A percentile compares a stretch with the other conserved stretches of the same genome.
Conservation (phyloP, 2,888 invertebrate genomes). For the Idaea aversata region DNA sequence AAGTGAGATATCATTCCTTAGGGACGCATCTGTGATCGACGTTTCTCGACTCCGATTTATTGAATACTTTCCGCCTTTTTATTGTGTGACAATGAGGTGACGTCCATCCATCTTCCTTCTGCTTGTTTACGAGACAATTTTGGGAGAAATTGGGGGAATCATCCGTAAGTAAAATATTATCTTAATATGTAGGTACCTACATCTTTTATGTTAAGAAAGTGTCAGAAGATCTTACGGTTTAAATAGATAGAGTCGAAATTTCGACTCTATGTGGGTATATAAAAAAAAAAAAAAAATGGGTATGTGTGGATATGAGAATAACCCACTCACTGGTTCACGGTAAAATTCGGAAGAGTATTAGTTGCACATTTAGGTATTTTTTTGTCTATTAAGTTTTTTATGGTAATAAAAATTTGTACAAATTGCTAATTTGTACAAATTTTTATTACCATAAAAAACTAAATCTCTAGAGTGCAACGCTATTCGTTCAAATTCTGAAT, state of each 20-base stretch:
- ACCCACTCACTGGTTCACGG: too few species aligned
- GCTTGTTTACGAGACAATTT: slow-evolving; percentile 33
- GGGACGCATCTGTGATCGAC: slow-evolving; percentile 74
- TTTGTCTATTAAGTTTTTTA: too few species aligned
- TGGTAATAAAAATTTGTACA: too few species aligned
- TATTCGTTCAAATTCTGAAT: too few species aligned
- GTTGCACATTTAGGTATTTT: not conserved
- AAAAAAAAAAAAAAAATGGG: too few species aligned
- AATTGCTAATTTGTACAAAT: too few species aligned
- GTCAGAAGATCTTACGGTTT: not conserved
- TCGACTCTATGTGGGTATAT: too few species aligned
- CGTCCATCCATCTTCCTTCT: slow-evolving; percentile 61
- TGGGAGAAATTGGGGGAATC: slow-evolving; percentile 3
- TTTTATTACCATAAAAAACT: too few species aligned
- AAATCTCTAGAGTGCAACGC: too few species aligned
- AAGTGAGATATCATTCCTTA: slow-evolving; percentile 54
- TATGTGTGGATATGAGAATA: too few species aligned
- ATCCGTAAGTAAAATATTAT: not conserved
- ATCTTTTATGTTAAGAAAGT: not conserved
- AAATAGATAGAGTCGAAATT: not conserved
- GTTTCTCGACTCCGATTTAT: slow-evolving; percentile 62
- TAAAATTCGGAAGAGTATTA: not conserved
- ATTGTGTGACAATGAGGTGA: slow-evolving; percentile 54
- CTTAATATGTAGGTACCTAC: not conserved
- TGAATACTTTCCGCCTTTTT: slow-evolving; percentile 63